A percentile compares a stretch with the other conserved stretches of the same genome.
These are phyloP conservation scores for Zelleria hepariella DNA, from an alignment of 2,888 invertebrate species.

Conservation along the genomic window DNA sequence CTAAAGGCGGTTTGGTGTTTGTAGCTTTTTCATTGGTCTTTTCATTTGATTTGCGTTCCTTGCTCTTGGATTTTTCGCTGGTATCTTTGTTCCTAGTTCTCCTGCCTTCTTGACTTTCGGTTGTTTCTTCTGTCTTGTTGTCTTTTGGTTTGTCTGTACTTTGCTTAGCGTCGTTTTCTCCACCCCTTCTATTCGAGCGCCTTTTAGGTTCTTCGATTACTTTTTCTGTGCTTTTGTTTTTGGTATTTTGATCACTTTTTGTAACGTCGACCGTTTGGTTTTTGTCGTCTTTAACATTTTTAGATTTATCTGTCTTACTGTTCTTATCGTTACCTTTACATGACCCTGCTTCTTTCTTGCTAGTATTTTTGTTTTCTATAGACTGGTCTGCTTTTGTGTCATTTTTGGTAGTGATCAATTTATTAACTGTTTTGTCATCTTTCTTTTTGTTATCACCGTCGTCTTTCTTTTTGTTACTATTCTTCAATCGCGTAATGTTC, in stretches of 20 bases:
- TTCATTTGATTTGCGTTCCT: conserved; percentile 8
- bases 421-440: conserved; percentile 2
- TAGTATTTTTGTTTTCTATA: conserved; percentile 6
- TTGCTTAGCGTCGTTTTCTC: neutral
- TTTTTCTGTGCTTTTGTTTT: neutral
- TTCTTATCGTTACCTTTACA: neutral
- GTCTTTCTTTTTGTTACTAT: conserved; percentile 17
- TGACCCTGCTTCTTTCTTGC: conserved; percentile 1
- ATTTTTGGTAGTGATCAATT: neutral
- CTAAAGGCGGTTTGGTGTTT: neutral
- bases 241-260: neutral
- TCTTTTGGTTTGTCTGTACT: conserved; percentile 13
- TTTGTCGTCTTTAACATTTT: neutral
- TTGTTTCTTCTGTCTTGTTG: conserved; percentile 12
- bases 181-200: neutral
- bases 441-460: conserved; percentile 8
- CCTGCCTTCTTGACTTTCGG: conserved; percentile 13
- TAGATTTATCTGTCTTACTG: neutral
- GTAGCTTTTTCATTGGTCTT: neutral
- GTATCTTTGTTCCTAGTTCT: conserved; percentile 8
- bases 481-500: conserved; percentile 44
- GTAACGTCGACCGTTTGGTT: neutral
- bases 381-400: neutral
- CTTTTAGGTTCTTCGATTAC: neutral
- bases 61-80: conserved; percentile 9